phyloP scores from a whole-genome alignment of 2,113 vertebrate species.

The Muscicapa adusta region DNA sequence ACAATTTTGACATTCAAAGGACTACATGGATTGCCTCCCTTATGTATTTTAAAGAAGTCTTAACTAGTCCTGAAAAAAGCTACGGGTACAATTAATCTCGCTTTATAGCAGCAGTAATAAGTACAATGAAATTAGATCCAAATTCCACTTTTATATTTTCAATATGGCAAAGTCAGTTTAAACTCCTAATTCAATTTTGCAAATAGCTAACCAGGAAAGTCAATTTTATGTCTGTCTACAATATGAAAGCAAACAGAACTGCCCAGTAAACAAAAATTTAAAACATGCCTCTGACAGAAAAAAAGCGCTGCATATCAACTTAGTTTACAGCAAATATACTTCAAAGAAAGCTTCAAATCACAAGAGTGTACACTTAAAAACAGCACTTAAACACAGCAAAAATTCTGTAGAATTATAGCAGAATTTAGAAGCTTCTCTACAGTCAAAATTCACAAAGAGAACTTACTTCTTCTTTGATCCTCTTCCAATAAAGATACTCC shows the following conservation, averaged over 20 bases:
- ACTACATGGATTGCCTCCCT: neutral
- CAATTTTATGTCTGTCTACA: neutral
- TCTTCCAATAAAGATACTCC: slow-evolving; percentile 96
- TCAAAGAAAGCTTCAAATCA: neutral
- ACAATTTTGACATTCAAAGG: neutral
- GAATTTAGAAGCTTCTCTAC: neutral
- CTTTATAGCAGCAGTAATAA: neutral
- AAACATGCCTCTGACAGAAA: neutral
- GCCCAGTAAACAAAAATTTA: neutral
- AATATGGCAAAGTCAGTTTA: neutral
- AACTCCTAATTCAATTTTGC: neutral
- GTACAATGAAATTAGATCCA: neutral
- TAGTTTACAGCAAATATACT: neutral
- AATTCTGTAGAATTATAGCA: neutral
- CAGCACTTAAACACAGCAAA: neutral
- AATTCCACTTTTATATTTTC: neutral
- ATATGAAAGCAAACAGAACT: neutral
- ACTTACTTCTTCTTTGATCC: slow-evolving; percentile 95
- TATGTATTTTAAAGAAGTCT: neutral
- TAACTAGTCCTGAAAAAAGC: neutral
- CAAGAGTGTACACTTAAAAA: neutral
- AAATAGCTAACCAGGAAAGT: neutral
- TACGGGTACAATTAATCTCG: neutral
- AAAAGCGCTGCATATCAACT: neutral
- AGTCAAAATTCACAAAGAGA: slow-evolving; percentile 7